Evolutionary conservation across 2,113 vertebrate genomes (phyloP).

Genomic region (Felis chaus): DNA sequence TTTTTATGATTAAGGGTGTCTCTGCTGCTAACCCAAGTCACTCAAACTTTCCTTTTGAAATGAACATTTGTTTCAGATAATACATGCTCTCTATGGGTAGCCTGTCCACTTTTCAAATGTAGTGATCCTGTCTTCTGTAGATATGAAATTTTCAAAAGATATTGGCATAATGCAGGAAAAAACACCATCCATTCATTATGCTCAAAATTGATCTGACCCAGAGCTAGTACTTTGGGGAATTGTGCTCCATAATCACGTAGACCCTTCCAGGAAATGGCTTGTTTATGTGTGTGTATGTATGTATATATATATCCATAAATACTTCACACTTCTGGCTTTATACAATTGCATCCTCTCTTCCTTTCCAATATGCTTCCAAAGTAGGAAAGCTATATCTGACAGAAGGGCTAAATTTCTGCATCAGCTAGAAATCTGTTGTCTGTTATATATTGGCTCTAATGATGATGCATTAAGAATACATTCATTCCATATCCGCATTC

Average conservation of each 20-base stretch:
- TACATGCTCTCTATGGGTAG: conserved; percentile 41
- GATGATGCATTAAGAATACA: conserved; percentile 51
- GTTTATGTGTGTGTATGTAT: conserved; percentile 77
- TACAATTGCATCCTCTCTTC: conserved; percentile 59
- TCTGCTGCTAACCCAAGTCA: conserved; percentile 61
- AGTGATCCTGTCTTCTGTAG: conserved; percentile 66
- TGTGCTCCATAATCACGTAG: conserved; percentile 75
- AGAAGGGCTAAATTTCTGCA: conserved; percentile 24
- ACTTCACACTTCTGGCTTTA: conserved; percentile 74
- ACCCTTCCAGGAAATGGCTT: conserved; percentile 76
- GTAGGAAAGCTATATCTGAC: conserved; percentile 35
- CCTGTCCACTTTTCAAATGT: conserved; percentile 74
- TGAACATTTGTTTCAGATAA: conserved; percentile 75
- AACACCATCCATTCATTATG: conserved; percentile 71
- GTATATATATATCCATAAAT: conserved; percentile 58
- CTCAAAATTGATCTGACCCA: conserved; percentile 80
- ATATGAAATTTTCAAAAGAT: conserved; percentile 78
- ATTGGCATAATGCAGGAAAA: conserved; percentile 72
- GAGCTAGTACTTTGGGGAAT: conserved; percentile 72
- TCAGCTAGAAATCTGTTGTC: conserved; percentile 57
- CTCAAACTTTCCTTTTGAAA: conserved; percentile 71
- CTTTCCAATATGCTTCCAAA: conserved; percentile 51
- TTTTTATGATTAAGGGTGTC: conserved; percentile 41
- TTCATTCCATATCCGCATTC: conserved; percentile 54
- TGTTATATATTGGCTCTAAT: conserved; percentile 68